Conservation (phyloP, 2,888 invertebrate genomes). For the Pyrgus malvae region DNA sequence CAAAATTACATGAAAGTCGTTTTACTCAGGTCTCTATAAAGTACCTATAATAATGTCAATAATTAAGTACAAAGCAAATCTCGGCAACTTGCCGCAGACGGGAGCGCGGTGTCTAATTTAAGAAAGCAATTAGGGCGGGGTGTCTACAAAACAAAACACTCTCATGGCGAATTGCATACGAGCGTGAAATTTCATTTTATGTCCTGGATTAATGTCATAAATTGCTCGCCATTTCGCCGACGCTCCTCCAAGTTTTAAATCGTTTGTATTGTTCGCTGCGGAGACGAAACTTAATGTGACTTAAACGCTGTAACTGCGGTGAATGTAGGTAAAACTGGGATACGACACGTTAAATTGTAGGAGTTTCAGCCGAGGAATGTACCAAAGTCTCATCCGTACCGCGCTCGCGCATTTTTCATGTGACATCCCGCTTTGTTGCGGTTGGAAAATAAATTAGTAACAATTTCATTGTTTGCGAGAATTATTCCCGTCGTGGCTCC, state of each 20-base stretch:
- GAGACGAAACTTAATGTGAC: conserved; percentile 69
- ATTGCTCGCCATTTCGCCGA: conserved; percentile 57
- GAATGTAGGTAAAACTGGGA: conserved; percentile 61
- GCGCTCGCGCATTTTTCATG: conserved; percentile 74
- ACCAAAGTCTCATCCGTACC: conserved; percentile 61
- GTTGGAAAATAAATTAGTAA: conserved; percentile 80
- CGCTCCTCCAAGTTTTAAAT: conserved; percentile 59
- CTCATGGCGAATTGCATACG: conserved; percentile 50
- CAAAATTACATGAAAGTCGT: neutral
- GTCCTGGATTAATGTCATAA: conserved; percentile 68
- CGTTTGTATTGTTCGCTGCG: conserved; percentile 62
- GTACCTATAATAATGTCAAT: conserved; percentile 14
- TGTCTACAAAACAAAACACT: conserved; percentile 55
- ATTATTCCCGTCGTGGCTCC: conserved; percentile 53
- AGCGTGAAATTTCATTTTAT: conserved; percentile 63
- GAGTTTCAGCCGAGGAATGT: conserved; percentile 65
- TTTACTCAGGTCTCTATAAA: neutral
- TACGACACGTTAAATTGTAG: conserved; percentile 63
- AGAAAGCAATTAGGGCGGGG: conserved; percentile 58
- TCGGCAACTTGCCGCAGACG: conserved; percentile 15
- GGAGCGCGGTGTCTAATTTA: conserved; percentile 38
- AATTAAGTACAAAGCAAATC: conserved; percentile 22
- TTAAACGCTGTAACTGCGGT: conserved; percentile 57
- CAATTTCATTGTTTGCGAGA: conserved; percentile 79
- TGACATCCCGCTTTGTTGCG: conserved; percentile 80